These are phyloP conservation scores for Dipodomys ordii DNA, from an alignment of 2,113 vertebrate species.

Conservation along the genomic window DNA sequence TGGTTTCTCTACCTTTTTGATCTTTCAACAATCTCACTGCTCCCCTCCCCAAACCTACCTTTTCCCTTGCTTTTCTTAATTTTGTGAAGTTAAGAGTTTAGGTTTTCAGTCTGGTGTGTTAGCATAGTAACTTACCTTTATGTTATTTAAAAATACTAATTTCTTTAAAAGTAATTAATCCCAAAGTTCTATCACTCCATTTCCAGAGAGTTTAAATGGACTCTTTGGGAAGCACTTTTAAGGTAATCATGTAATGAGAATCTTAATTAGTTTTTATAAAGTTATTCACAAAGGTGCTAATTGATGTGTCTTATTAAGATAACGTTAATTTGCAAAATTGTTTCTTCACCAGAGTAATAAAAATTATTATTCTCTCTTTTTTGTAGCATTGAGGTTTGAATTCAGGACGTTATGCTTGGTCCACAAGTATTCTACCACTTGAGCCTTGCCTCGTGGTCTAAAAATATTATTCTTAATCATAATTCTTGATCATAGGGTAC, in stretches of 20 bases:
- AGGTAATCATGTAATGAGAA: background rate
- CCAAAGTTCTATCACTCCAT: background rate
- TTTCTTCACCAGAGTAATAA: background rate
- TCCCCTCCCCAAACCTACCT: too few species aligned
- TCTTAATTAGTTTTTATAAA: background rate
- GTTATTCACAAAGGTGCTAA: background rate
- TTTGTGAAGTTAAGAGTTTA: background rate
- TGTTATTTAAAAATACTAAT: background rate
- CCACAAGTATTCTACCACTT: too few species aligned
- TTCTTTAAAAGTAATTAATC: background rate
- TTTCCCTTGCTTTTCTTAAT: too few species aligned
- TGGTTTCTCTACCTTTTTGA: too few species aligned
- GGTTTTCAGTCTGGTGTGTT: background rate
- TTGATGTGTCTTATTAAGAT: background rate
- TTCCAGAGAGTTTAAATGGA: background rate
- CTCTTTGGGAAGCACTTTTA: background rate
- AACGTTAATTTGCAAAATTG: background rate
- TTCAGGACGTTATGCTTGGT: too few species aligned
- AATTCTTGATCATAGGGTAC: background rate
- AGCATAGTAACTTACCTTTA: background rate
- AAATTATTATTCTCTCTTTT: background rate
- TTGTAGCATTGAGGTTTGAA: too few species aligned
- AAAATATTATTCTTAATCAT: too few species aligned
- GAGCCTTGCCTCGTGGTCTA: too few species aligned
- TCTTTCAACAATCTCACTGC: too few species aligned